Evolutionary conservation across 2,113 vertebrate genomes (phyloP).

Genomic region (Mormyrus iriodes): DNA sequence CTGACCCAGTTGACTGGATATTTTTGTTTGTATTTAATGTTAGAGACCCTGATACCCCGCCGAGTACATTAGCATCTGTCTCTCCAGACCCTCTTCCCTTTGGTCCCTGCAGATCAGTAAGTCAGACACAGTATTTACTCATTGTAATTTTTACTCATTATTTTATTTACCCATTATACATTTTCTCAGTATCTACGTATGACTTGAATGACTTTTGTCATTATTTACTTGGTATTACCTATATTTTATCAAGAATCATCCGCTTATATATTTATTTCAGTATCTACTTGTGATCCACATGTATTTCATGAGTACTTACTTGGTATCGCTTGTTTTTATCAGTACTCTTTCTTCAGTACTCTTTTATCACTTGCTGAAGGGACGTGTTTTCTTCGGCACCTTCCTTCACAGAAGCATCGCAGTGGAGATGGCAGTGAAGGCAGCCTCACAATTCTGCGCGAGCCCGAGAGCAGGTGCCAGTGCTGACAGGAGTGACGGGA

Average conservation of each 20-base stretch:
- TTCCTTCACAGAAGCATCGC: background rate
- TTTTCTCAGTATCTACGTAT: background rate
- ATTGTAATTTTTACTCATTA: background rate
- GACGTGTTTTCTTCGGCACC: background rate
- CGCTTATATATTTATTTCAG: background rate
- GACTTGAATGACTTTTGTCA: background rate
- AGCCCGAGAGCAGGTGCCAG: background rate
- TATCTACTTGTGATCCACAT: background rate
- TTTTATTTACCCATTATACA: background rate
- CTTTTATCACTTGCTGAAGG: background rate
- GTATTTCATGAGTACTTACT: background rate
- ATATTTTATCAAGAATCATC: background rate
- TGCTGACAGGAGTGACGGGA: background rate
- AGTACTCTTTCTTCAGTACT: background rate
- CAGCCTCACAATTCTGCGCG: background rate
- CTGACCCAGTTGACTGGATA: background rate
- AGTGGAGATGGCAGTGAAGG: background rate
- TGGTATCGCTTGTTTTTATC: background rate
- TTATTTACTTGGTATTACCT: background rate
- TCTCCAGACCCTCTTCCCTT: background rate
- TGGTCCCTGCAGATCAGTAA: background rate
- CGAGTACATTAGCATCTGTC: background rate
- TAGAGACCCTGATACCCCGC: background rate
- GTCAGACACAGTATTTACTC: background rate
- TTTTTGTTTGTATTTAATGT: background rate